phyloP scores from a whole-genome alignment of 2,797 vertebrate species.

The Pseudomugil tenellus region DNA sequence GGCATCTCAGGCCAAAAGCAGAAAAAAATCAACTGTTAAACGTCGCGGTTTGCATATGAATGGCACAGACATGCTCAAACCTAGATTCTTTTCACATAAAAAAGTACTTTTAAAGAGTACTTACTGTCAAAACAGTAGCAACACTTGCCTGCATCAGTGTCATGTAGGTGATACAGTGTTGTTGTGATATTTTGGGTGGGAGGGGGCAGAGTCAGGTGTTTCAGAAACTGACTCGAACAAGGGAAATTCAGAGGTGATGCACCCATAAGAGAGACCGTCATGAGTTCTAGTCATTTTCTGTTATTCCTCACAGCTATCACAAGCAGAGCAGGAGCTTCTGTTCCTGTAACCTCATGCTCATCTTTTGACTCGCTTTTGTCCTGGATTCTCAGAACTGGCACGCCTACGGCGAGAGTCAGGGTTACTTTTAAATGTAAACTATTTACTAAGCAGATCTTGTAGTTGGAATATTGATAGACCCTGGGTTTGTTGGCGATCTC shows the following conservation, averaged over 20 bases:
- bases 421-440: constrained; percentile 28
- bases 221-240: too few species aligned
- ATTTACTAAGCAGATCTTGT: constrained; percentile 34
- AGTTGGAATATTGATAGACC: neutral
- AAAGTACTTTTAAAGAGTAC: neutral
- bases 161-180: neutral
- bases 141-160: neutral
- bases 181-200: constrained; percentile 2
- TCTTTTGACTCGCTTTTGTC: constrained; percentile 27
- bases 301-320: constrained; percentile 47
- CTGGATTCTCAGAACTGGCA: constrained; percentile 18
- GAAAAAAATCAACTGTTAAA: constrained; percentile 1
- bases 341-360: constrained; percentile 30
- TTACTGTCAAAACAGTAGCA: neutral
- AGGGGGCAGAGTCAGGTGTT: neutral
- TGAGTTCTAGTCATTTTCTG: constrained; percentile 5
- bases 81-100: neutral
- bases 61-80: neutral
- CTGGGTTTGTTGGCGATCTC: neutral
- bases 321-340: constrained; percentile 32
- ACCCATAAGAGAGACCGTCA: constrained; percentile 25
- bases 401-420: constrained; percentile 22
- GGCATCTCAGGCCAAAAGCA: constrained; percentile 5
- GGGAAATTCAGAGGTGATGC: constrained; percentile 4
- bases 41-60: neutral